phyloP scores from a whole-genome alignment of 92 coral and sea anemone species.

The Zoanthus sociatus region DNA sequence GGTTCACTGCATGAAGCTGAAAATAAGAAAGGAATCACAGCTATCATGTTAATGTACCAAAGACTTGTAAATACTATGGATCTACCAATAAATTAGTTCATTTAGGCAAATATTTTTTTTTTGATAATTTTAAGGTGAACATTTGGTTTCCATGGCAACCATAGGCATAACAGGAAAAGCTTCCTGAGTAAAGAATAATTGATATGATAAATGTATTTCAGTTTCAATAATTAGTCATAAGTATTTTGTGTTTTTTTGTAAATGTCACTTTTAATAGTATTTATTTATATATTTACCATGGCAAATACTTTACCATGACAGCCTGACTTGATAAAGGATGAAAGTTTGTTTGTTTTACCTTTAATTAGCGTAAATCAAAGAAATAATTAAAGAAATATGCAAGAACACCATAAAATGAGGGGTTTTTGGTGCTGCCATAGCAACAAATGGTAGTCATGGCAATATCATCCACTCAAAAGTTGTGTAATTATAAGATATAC shows the following conservation, averaged over 20 bases:
- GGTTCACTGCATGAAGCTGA: conserved; percentile 27
- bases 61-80: too few relatives aligned
- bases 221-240: conserved; percentile 22
- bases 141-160: background rate
- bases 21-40: background rate
- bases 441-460: conserved; percentile 27
- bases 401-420: background rate
- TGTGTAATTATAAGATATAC: conserved; percentile 8
- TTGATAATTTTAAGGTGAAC: too few relatives aligned
- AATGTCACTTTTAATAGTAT: conserved; percentile 10
- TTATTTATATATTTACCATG: conserved; percentile 22
- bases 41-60: too few relatives aligned
- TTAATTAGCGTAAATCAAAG: background rate
- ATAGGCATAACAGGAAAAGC: conserved; percentile 13
- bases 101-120: too few relatives aligned
- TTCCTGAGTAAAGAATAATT: conserved; percentile 10
- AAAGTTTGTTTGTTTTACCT: conserved; percentile 5
- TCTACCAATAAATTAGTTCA: too few relatives aligned
- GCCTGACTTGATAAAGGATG: conserved; percentile 5
- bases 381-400: background rate
- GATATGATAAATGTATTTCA: background rate
- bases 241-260: background rate
- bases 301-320: conserved; percentile 25
- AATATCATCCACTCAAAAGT: conserved; percentile 18
- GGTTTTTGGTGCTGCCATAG: conserved; percentile 14